Conservation (phyloP, 2,888 invertebrate genomes). For the Stenichneumon culpator region DNA sequence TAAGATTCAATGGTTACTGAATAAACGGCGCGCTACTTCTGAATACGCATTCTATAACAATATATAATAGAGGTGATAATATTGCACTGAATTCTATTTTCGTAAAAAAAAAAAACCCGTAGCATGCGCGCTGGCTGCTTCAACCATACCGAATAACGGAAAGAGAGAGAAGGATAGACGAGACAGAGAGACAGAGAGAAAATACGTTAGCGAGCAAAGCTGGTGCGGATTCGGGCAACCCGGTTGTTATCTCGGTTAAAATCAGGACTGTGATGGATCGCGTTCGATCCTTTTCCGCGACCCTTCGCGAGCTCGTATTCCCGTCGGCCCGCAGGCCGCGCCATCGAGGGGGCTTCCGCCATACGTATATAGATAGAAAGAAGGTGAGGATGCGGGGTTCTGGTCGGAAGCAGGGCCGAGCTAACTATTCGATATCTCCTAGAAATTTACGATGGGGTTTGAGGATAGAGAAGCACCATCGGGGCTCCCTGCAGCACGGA, state of each 20-base stretch:
- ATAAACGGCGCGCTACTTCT: neutral
- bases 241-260: constrained; percentile 56
- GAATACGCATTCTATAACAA: neutral
- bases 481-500: neutral
- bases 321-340: constrained; percentile 8
- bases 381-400: constrained; percentile 22
- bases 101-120: neutral
- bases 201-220: constrained; percentile 45
- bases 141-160: constrained; percentile 18
- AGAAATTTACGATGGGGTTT: constrained; percentile 40
- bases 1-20: neutral
- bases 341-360: neutral
- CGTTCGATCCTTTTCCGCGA: constrained; percentile 59
- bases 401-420: constrained; percentile 2
- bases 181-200: constrained; percentile 10
- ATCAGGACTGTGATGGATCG: constrained; percentile 66
- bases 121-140: constrained; percentile 1
- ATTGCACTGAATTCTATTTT: constrained; percentile 50
- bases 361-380: constrained; percentile 22
- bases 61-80: constrained; percentile 19
- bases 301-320: constrained; percentile 42
- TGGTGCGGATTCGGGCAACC: constrained; percentile 45
- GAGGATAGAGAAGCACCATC: constrained; percentile 18
- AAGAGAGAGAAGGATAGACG: neutral
- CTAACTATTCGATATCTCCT: constrained; percentile 44